phyloP scores from a whole-genome alignment of 2,797 vertebrate genomes.

The Hyperoplus immaculatus region DNA sequence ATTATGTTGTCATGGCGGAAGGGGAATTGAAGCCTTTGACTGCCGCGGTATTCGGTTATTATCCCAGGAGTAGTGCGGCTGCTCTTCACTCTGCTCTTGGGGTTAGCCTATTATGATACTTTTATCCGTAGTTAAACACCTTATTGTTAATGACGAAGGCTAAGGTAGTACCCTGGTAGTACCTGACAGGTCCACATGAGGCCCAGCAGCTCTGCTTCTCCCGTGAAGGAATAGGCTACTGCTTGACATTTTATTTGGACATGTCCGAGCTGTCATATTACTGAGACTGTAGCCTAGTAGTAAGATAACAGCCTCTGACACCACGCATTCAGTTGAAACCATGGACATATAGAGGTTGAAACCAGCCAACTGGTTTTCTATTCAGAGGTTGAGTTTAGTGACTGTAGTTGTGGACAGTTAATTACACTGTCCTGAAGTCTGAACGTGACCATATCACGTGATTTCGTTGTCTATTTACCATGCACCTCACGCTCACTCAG shows the following conservation, averaged over 20 bases:
- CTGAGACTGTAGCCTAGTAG: no score
- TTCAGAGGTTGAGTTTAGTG: no score
- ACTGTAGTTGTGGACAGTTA: no score
- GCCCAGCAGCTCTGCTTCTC: not conserved
- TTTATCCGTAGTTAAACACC: no score
- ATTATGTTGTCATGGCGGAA: not conserved
- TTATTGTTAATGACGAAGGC: not conserved
- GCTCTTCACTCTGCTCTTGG: not conserved
- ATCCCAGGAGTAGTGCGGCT: not conserved
- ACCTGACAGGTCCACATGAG: not conserved
- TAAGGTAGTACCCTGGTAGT: not conserved
- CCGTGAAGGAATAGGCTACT: not conserved
- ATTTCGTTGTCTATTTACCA: not conserved
- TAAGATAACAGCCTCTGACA: not conserved
- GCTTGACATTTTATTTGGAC: not conserved
- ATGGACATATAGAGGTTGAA: no score
- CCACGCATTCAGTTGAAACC: not conserved
- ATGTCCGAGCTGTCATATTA: not conserved
- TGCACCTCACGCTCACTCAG: not conserved
- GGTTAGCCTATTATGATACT: no score
- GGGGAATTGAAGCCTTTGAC: not conserved
- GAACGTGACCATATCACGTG: conserved; percentile 11
- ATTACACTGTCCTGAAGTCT: not conserved
- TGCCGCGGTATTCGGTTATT: not conserved
- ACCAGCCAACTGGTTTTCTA: not conserved